Evolutionary conservation across 2,113 vertebrate genomes (phyloP).

Genomic region (Aegypius monachus): DNA sequence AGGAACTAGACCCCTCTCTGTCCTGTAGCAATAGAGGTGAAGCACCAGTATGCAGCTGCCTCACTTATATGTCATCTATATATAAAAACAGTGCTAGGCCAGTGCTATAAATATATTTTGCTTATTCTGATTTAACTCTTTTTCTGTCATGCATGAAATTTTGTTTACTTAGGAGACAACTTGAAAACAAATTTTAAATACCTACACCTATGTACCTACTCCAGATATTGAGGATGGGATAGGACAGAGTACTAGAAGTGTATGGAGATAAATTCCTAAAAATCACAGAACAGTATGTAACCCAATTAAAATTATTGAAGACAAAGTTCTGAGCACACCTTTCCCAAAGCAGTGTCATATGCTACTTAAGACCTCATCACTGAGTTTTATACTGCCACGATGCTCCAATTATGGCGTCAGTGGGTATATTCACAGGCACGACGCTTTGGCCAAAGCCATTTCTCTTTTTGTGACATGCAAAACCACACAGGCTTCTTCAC

Average conservation of each 20-base stretch:
- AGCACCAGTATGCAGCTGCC: not conserved
- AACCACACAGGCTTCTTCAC: not conserved
- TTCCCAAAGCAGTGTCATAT: not conserved
- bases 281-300: not conserved
- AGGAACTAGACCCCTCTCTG: not conserved
- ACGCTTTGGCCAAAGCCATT: not conserved
- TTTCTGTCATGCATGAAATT: not conserved
- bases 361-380: not conserved
- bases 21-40: not conserved
- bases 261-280: not conserved
- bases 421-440: not conserved
- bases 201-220: not conserved
- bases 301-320: not conserved
- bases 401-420: not conserved
- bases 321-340: not conserved
- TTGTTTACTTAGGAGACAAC: not conserved
- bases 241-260: not conserved
- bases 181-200: not conserved
- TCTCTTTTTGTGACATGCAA: not conserved
- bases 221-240: not conserved
- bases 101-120: not conserved
- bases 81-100: not conserved
- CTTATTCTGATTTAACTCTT: not conserved
- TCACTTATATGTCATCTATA: not conserved
- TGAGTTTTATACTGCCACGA: not conserved